These are phyloP conservation scores for Drosophila paucipuncta DNA, from an alignment of 2,888 invertebrate genomes.

Conservation along the genomic window DNA sequence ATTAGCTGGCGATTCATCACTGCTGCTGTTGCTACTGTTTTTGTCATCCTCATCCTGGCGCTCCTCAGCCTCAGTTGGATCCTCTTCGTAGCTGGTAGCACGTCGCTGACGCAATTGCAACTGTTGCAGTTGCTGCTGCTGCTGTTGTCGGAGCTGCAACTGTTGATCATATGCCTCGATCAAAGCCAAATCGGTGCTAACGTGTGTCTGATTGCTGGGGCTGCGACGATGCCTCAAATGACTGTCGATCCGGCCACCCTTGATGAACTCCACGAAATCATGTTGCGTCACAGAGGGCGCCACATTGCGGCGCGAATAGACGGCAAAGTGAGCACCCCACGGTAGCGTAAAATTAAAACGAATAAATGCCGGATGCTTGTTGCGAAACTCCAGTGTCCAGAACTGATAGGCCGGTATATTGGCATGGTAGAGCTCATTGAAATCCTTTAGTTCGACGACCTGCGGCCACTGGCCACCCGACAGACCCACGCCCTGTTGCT, in stretches of 20 bases:
- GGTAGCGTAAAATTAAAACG: constrained; percentile 95
- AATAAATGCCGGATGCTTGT: constrained; percentile 95
- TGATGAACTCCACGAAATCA: constrained; percentile 97
- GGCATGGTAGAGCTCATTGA: constrained; percentile 93
- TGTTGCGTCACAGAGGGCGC: constrained; percentile 98
- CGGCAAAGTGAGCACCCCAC: constrained; percentile 97
- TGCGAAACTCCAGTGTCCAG: constrained; percentile 96
- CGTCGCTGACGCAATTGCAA: constrained; percentile 26
- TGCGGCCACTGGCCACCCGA: constrained; percentile 88
- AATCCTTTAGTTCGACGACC: constrained; percentile 92
- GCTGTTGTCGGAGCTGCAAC: constrained; percentile 26
- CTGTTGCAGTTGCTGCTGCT: constrained; percentile 24
- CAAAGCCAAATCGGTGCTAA: constrained; percentile 34
- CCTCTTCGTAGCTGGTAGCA: constrained; percentile 41
- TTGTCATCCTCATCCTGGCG: constrained; percentile 11
- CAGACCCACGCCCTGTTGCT: constrained; percentile 62
- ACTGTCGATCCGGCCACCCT: constrained; percentile 93
- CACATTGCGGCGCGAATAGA: constrained; percentile 97
- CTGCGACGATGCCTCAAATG: constrained; percentile 88
- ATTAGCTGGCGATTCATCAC: constrained; percentile 77
- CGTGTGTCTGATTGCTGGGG: constrained; percentile 26
- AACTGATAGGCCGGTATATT: constrained; percentile 96
- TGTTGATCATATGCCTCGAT: constrained; percentile 38
- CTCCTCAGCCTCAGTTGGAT: constrained; percentile 10
- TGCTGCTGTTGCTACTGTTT: constrained; percentile 24